Conservation (phyloP, 2,797 vertebrate species). For the Poecilia wingei region DNA sequence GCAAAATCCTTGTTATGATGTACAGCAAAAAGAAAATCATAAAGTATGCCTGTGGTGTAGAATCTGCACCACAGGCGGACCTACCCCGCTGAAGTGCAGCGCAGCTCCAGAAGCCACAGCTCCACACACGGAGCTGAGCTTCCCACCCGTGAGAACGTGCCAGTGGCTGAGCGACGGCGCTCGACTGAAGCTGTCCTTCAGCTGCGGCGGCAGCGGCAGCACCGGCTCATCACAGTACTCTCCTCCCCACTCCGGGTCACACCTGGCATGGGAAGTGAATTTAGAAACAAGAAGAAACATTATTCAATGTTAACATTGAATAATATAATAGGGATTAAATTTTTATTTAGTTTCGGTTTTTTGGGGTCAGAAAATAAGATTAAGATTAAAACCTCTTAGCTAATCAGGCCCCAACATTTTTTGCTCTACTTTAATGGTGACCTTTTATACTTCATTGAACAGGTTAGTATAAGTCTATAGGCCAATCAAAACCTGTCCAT, state of each 20-base stretch:
- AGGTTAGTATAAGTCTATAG: too few relatives aligned
- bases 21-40: not conserved
- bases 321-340: too few relatives aligned
- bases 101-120: conserved; percentile 95
- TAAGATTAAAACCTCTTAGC: too few relatives aligned
- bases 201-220: conserved; percentile 86
- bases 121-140: conserved; percentile 93
- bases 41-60: too few relatives aligned
- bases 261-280: conserved; percentile 76
- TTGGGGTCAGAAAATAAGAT: not conserved
- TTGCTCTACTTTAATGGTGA: too few relatives aligned
- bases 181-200: conserved; percentile 97
- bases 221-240: conserved; percentile 93
- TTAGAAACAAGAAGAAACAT: not conserved
- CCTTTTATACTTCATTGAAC: too few relatives aligned
- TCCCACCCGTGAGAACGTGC: conserved; percentile 92
- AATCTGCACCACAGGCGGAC: not conserved
- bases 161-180: conserved; percentile 92
- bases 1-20: not conserved
- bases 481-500: too few relatives aligned
- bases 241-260: conserved; percentile 93
- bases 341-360: not conserved
- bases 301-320: too few relatives aligned
- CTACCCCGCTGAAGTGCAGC: conserved; percentile 96
- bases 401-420: too few relatives aligned